These are phyloP conservation scores for Ferrisia virgata DNA, from an alignment of 2,888 invertebrate species.

Conservation along the genomic window DNA sequence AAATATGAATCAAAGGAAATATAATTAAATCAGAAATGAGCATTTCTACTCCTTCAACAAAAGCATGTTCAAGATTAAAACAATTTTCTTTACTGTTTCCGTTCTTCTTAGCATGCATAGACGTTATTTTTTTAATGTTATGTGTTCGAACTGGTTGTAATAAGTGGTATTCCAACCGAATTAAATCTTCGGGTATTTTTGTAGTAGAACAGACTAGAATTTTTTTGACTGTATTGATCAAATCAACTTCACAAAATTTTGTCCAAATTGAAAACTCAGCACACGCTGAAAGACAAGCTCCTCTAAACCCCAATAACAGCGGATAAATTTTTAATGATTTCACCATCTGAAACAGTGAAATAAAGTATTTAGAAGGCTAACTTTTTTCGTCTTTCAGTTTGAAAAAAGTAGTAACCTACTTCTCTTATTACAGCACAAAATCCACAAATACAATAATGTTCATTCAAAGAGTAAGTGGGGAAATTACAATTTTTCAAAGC, in stretches of 20 bases:
- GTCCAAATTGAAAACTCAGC: slow-evolving; percentile 87
- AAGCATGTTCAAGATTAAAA: slow-evolving; percentile 62
- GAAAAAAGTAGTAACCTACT: slow-evolving; percentile 52
- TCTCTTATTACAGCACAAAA: slow-evolving; percentile 70
- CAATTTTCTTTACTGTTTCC: slow-evolving; percentile 43
- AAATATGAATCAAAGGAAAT: slow-evolving; percentile 66
- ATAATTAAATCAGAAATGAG: slow-evolving; percentile 81
- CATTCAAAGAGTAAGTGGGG: slow-evolving; percentile 51
- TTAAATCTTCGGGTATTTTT: slow-evolving; percentile 65
- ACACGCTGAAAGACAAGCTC: slow-evolving; percentile 75
- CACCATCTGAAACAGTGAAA: slow-evolving; percentile 49
- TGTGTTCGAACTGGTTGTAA: slow-evolving; percentile 78
- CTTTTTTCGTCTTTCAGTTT: neutral
- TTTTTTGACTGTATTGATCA: slow-evolving; percentile 55
- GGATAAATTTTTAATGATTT: slow-evolving; percentile 53
- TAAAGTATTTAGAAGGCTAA: too few relatives aligned
- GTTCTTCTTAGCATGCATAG: slow-evolving; percentile 27
- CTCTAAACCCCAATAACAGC: slow-evolving; percentile 72
- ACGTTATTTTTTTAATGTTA: slow-evolving; percentile 68
- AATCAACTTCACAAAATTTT: slow-evolving; percentile 74
- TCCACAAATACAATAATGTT: slow-evolving; percentile 68
- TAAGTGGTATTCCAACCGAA: slow-evolving; percentile 80
- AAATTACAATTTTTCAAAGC: slow-evolving; percentile 48
- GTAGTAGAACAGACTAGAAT: slow-evolving; percentile 49
- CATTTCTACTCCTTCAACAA: slow-evolving; percentile 77